phyloP scores from a whole-genome alignment of 2,888 invertebrate genomes.

The Cataglyphis livida region DNA sequence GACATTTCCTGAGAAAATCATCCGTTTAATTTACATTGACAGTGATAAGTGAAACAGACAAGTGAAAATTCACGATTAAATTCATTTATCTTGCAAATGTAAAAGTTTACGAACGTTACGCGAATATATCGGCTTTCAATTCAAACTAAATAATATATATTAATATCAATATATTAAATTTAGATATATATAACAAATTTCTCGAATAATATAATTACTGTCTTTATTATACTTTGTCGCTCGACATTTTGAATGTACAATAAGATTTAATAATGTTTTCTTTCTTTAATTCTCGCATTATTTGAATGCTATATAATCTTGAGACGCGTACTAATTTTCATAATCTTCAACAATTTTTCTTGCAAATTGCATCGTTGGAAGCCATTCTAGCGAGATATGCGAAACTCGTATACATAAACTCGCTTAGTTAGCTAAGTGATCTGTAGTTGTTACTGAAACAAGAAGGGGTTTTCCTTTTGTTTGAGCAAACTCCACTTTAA shows the following conservation, averaged over 20 bases:
- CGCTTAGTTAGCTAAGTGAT: slow-evolving; percentile 34
- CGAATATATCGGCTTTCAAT: neutral
- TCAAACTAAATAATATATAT: neutral
- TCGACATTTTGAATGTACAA: neutral
- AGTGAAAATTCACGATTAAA: slow-evolving; percentile 39
- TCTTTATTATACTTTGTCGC: neutral
- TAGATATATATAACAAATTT: neutral
- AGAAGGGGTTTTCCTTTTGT: slow-evolving; percentile 20
- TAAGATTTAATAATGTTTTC: neutral
- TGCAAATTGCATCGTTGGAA: slow-evolving; percentile 31
- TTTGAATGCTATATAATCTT: neutral
- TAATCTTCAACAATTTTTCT: slow-evolving; percentile 43
- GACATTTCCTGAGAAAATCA: neutral
- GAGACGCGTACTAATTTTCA: neutral
- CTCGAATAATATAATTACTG: neutral
- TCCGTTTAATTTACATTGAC: neutral
- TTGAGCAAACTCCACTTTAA: slow-evolving; percentile 9
- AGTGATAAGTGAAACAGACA: slow-evolving; percentile 5
- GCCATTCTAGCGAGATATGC: slow-evolving; percentile 35
- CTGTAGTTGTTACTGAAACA: slow-evolving; percentile 26
- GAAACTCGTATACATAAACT: slow-evolving; percentile 49
- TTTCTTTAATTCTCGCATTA: neutral
- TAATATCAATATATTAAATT: no score
- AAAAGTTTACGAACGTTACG: neutral
- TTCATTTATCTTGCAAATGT: slow-evolving; percentile 1